Conservation (phyloP, 2,888 invertebrate genomes). For the Drosophila anomalata region DNA sequence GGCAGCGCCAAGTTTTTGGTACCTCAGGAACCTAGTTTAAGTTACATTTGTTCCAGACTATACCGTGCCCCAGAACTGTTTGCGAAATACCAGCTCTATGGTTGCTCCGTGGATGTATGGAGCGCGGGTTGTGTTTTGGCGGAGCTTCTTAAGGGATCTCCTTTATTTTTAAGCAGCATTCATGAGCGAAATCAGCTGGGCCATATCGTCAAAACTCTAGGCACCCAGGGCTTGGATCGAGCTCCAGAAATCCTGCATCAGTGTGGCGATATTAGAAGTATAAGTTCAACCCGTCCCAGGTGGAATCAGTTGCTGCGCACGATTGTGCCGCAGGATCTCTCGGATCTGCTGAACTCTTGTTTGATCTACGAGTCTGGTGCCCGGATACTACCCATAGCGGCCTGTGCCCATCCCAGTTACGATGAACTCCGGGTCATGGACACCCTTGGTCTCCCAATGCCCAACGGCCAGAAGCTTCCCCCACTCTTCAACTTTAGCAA, state of each 20-base stretch:
- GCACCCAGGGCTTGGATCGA: conserved; percentile 97
- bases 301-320: conserved; percentile 98
- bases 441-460: conserved; percentile 93
- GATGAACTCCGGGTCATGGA: conserved; percentile 94
- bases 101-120: conserved; percentile 98
- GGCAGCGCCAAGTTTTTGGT: conserved; percentile 98
- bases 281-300: conserved; percentile 95
- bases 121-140: conserved; percentile 99
- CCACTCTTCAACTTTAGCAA: conserved; percentile 98
- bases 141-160: conserved; percentile 97
- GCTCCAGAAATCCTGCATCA: conserved; percentile 9
- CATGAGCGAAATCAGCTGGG: conserved; percentile 98
- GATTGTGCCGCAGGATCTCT: conserved; percentile 94
- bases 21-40: conserved; percentile 96
- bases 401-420: conserved; percentile 98
- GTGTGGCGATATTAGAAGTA: neutral
- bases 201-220: conserved; percentile 98
- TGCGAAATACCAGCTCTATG: conserved; percentile 98
- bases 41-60: conserved; percentile 99
- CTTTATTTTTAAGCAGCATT: conserved; percentile 98
- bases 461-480: conserved; percentile 95
- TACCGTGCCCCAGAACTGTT: conserved; percentile 99
- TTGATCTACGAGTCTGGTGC: conserved; percentile 98
- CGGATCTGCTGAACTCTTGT: conserved; percentile 93
- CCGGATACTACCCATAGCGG: conserved; percentile 96